Base-by-base conservation (phyloP, 2,797 vertebrate genomes). In the Etheostoma nigrum region DNA sequence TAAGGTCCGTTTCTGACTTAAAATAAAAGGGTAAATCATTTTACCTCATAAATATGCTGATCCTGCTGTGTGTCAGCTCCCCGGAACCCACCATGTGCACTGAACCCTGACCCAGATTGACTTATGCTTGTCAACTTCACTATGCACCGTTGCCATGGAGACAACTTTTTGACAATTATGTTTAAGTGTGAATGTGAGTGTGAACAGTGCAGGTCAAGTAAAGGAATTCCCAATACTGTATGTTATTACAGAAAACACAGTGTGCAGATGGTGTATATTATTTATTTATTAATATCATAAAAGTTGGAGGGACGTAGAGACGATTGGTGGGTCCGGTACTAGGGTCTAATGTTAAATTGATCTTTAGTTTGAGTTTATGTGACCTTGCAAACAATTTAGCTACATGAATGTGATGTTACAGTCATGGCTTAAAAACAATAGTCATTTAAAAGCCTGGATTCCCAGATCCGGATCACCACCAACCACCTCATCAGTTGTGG, bases 101-200 rank as follows among this genome's bases (percentile, higher is more conserved):
- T 81, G 72, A 84, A 79, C 65, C 76, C 45, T 90, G 87, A 88
- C 88, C 85, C 67, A 72, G 80, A 90, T 83, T 93, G 89, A 92
- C 91, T 83, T 81, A 49, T 75, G 62, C 68, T 72, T 68, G 67
- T 86, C 86, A 87, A 62, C 68, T 84, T 91, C 86, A 82, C 93
- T 90, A 91, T 92, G 93, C 88, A 92, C 79, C 81, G 63, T 90
- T 91, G 67, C 86, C 91, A 94, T 91, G 79, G 93, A 80, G 78
- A 92, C 55, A 36, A 23, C 64, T 83, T 60, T 79, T 64, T 82
- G 69, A 83, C 76, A 67, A 65, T 19, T 54, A 42, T 42, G 40
- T 57, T 71, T 61, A 65, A 59, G 44, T 14, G 59, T 62, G 49
- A 36, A 40, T 67, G 47, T 48, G 36, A 16, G 15, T 36, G 47